A percentile compares a stretch with the other conserved stretches of the same genome.
Evolutionary conservation across 1,140 invertebrate genomes (phyloP).

Genomic region (Brachionus rotundiformis): DNA sequence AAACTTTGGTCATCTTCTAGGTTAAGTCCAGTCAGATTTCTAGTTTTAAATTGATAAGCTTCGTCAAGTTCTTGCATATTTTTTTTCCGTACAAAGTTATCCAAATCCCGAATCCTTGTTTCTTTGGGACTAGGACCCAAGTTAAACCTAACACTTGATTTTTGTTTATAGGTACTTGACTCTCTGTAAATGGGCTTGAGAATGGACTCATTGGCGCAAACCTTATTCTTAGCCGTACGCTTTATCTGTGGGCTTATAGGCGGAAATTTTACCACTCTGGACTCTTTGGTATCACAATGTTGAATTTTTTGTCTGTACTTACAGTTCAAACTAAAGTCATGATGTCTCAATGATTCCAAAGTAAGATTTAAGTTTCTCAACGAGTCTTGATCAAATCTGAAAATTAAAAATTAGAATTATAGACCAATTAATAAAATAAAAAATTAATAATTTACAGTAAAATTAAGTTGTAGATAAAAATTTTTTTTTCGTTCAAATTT

Average conservation of each 20-base stretch:
- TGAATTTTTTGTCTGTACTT: neutral
- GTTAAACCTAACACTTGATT: neutral
- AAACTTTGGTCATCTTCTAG: neutral
- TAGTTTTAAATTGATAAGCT: slow-evolving; percentile 1
- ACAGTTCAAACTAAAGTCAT: neutral
- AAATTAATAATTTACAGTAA: neutral
- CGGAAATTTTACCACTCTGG: neutral
- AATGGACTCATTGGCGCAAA: neutral
- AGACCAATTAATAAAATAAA: too few relatives aligned
- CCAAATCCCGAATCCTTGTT: neutral
- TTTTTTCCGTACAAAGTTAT: slow-evolving; percentile 3
- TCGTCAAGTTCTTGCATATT: slow-evolving; percentile 6
- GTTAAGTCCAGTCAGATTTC: neutral
- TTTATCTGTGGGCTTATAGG: neutral
- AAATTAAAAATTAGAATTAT: neutral
- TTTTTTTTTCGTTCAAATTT: slow-evolving; percentile 14
- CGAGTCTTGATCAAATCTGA: slow-evolving; percentile 14
- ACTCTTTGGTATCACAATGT: neutral
- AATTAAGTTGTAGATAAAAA: neutral
- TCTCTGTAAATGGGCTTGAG: neutral
- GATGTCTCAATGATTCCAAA: slow-evolving; percentile 20
- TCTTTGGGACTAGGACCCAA: neutral
- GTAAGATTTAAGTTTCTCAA: neutral
- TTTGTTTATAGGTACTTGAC: neutral
- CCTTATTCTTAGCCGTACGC: neutral